Evolutionary conservation across 2,888 invertebrate species (phyloP), one percentile per base, ranked within the genome.

Genomic region (Ophraella communa): DNA sequence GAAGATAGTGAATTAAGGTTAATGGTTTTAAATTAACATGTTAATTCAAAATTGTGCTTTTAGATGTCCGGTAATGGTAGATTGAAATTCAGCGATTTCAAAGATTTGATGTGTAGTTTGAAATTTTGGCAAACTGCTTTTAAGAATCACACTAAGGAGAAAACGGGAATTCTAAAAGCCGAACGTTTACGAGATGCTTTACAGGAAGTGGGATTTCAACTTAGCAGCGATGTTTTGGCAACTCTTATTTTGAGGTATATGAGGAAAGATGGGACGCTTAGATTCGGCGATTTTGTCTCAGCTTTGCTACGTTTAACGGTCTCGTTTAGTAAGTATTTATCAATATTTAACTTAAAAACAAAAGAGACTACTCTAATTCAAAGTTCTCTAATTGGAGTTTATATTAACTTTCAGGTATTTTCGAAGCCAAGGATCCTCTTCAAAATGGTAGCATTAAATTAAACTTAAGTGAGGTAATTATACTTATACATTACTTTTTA

Each of bases 101-200:
- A 94, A 80, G 94, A 95, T 77, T 86, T 96, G 68, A 94, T 96
- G 90, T 94, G 93, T 76, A 95, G 94, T 76, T 82, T 96, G 49
- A 95, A 95, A 77, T 89, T 91, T 66, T 95, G 95, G 95, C 95
- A 96, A 78, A 89, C 91, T 20, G 90, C 94, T 1, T 96, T 96
- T 82, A 93, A 93, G 81, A 91, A 90, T 73, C 95, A 96, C 79
- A 92, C 95, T 4, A 91, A 93, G 76, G 95, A 95, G 79, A 95
- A 94, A 80, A 93, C 94, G 64, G 95, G 95, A 1, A 94, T 96
- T 11, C 83, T 96, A 24, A 89, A 93, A 73, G 94, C 94, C 0
- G 96, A 96, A 82, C 85, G 94, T 67, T 83, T 95, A 58, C 85
- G 91, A 27, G 95, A 95, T 76, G 94, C 95, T 0, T 83, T 96